phyloP scores from a whole-genome alignment of 2,888 invertebrate genomes.

The Tetramorium bicarinatum region DNA sequence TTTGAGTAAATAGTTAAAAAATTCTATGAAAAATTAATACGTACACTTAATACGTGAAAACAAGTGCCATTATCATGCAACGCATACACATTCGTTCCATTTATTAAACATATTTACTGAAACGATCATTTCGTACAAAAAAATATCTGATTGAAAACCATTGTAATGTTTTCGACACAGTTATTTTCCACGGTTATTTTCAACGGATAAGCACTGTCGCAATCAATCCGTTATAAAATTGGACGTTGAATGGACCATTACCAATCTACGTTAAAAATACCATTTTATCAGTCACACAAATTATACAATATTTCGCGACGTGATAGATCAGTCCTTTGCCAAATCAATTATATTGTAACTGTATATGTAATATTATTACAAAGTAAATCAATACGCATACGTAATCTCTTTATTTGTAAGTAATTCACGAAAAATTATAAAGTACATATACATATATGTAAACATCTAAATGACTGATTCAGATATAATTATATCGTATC shows the following conservation, averaged over 20 bases:
- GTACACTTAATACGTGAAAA: neutral
- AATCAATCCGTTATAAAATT: slow-evolving; percentile 3
- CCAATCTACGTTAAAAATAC: slow-evolving; percentile 9
- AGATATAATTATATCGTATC: neutral
- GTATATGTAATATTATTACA: neutral
- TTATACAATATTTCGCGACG: slow-evolving; percentile 14
- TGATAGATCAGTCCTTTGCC: neutral
- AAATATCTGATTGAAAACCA: neutral
- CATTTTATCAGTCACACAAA: slow-evolving; percentile 8
- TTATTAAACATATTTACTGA: neutral
- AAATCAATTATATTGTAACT: too few relatives aligned
- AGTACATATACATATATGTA: neutral
- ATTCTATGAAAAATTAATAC: neutral
- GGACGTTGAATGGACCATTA: neutral
- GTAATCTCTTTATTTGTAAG: slow-evolving; percentile 1
- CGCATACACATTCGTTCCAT: neutral
- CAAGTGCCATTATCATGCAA: neutral
- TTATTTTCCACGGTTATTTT: slow-evolving; percentile 17
- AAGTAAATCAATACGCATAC: slow-evolving; percentile 9
- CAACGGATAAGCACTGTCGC: neutral
- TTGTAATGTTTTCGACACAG: neutral
- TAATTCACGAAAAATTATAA: neutral
- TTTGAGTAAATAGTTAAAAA: neutral
- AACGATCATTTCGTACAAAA: neutral
- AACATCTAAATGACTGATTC: neutral